These are phyloP conservation scores for Eristalinus aeneus DNA, from an alignment of 2,888 invertebrate species.

Conservation along the genomic window DNA sequence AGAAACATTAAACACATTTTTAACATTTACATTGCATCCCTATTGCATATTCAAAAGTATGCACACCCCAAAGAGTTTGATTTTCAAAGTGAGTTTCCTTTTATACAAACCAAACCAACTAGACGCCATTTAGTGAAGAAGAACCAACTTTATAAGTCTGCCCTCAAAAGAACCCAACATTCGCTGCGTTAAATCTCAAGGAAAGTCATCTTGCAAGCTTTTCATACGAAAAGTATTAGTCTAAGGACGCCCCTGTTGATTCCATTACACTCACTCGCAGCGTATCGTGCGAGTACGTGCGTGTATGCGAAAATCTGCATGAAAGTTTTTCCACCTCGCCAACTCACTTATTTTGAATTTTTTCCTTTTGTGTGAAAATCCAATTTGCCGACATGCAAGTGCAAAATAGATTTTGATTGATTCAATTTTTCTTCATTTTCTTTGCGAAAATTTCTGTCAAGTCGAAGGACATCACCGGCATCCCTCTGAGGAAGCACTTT, in stretches of 20 bases:
- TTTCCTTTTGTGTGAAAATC: conserved; percentile 73
- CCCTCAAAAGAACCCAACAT: not conserved
- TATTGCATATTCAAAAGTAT: too few species aligned
- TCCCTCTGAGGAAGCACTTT: conserved; percentile 10
- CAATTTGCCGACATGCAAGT: conserved; percentile 75
- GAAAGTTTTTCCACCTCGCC: conserved; percentile 68
- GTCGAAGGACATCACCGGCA: conserved; percentile 17
- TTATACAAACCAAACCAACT: too few species aligned
- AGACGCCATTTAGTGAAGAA: too few species aligned
- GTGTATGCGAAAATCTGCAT: conserved; percentile 62
- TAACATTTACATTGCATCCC: too few species aligned
- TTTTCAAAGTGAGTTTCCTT: too few species aligned
- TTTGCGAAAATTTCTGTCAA: conserved; percentile 44
- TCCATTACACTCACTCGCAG: not conserved
- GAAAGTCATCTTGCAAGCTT: not conserved
- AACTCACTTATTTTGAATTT: conserved; percentile 54
- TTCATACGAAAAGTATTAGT: not conserved
- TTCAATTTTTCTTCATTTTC: conserved; percentile 75
- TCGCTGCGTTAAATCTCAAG: not conserved
- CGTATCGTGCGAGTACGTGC: not conserved
- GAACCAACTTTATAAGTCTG: not conserved
- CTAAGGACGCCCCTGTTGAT: not conserved
- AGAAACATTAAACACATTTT: too few species aligned
- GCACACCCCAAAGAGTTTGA: too few species aligned
- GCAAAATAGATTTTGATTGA: conserved; percentile 78